phyloP scores from a whole-genome alignment of 2,797 vertebrate genomes.

The Chloroceryle inda region DNA sequence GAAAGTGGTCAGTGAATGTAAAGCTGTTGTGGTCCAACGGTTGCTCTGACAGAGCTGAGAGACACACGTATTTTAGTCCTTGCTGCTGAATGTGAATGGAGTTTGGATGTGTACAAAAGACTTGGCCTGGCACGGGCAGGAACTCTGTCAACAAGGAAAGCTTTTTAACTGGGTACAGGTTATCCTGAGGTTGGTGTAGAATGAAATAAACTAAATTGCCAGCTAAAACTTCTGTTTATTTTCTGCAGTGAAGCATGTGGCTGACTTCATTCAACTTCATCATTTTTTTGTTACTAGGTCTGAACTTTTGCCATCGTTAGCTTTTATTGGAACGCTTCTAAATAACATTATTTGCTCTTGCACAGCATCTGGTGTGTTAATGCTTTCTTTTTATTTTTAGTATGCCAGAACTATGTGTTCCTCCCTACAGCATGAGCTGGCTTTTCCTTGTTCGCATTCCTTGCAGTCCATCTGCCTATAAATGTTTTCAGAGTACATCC shows the following conservation, averaged over 20 bases:
- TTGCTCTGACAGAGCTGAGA: not conserved
- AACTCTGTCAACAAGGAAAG: not conserved
- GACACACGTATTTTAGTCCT: not conserved
- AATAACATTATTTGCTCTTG: not conserved
- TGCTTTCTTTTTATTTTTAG: slow-evolving; percentile 71
- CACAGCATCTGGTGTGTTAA: slow-evolving; percentile 32
- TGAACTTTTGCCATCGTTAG: not conserved
- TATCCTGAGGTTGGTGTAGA: not conserved
- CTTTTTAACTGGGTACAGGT: not conserved
- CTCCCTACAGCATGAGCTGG: slow-evolving; percentile 43
- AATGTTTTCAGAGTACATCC: not conserved
- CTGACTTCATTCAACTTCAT: not conserved
- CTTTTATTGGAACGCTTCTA: not conserved
- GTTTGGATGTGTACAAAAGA: not conserved
- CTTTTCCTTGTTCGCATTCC: slow-evolving; percentile 54
- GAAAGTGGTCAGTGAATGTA: not conserved
- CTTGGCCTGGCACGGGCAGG: not conserved
- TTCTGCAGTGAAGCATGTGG: not conserved
- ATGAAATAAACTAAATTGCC: not conserved
- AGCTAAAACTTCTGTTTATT: not conserved
- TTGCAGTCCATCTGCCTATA: slow-evolving; percentile 57
- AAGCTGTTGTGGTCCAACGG: not conserved
- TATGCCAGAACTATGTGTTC: slow-evolving; percentile 50
- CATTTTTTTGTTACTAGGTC: not conserved
- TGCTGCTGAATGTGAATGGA: not conserved